A percentile compares a stretch with the other conserved stretches of the same genome.
Evolutionary conservation across 2,888 invertebrate genomes (phyloP).

Genomic region (Orgyia antiqua): DNA sequence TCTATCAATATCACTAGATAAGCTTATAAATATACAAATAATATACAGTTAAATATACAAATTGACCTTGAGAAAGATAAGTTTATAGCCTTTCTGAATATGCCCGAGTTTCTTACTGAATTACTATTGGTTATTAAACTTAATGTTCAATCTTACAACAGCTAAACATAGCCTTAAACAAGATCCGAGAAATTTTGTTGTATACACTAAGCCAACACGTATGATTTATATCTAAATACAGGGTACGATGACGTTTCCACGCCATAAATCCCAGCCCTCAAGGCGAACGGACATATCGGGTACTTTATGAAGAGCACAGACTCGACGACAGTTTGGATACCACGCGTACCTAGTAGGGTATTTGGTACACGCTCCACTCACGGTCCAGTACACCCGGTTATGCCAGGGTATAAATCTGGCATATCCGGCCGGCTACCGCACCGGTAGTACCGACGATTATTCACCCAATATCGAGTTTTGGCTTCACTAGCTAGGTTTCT

Average conservation of each 20-base stretch:
- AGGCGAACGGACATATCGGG: slow-evolving; percentile 68
- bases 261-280: slow-evolving; percentile 73
- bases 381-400: slow-evolving; percentile 41
- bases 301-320: slow-evolving; percentile 66
- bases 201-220: slow-evolving; percentile 60
- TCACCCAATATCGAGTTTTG: slow-evolving; percentile 78
- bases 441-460: slow-evolving; percentile 77
- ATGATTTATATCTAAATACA: slow-evolving; percentile 70
- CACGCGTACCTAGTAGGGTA: slow-evolving; percentile 33
- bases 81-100: no score
- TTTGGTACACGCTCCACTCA: slow-evolving; percentile 41
- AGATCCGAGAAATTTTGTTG: slow-evolving; percentile 46
- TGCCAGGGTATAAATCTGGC: slow-evolving; percentile 70
- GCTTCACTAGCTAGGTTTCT: slow-evolving; percentile 70
- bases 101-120: no score
- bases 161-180: slow-evolving; percentile 26
- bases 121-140: no score
- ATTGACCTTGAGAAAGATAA: no score
- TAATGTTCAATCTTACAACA: neutral
- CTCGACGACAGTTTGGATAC: slow-evolving; percentile 59
- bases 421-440: slow-evolving; percentile 70
- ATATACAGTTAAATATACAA: no score
- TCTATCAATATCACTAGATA: no score
- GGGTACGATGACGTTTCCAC: slow-evolving; percentile 73
- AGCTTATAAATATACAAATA: no score